Evolutionary conservation across 2,888 invertebrate species (phyloP).

Genomic region (Troides helena): DNA sequence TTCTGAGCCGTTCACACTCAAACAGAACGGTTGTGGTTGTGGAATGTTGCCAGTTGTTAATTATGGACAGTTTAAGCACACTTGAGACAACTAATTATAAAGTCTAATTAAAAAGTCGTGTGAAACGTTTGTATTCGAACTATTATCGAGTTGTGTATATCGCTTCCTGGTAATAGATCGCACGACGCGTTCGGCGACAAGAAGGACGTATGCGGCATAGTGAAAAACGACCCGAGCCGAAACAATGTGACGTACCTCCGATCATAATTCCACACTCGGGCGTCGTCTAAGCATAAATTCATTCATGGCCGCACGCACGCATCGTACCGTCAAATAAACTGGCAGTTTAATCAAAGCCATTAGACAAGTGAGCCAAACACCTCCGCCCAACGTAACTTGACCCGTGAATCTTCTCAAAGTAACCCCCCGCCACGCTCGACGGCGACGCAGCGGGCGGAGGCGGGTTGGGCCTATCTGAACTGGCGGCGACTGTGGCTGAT

Average conservation of each 20-base stretch:
- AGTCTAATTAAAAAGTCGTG: too few species aligned
- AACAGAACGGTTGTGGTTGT: too few species aligned
- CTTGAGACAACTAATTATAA: too few species aligned
- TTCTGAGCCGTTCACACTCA: too few species aligned
- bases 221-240: conserved; percentile 29
- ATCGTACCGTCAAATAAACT: conserved; percentile 79
- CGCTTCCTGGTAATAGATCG: background rate
- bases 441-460: conserved; percentile 40
- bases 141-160: too few species aligned
- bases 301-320: conserved; percentile 75
- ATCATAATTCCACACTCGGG: conserved; percentile 68
- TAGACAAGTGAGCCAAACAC: conserved; percentile 79
- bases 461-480: conserved; percentile 52
- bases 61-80: too few species aligned
- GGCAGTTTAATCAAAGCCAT: conserved; percentile 80
- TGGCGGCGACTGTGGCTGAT: conserved; percentile 71
- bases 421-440: conserved; percentile 43
- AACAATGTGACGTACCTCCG: conserved; percentile 57
- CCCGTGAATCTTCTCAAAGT: conserved; percentile 49
- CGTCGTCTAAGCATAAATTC: conserved; percentile 76
- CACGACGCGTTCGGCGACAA: background rate
- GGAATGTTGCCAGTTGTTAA: too few species aligned
- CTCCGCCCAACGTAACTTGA: conserved; percentile 55
- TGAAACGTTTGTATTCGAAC: too few species aligned
- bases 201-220: conserved; percentile 25